These are phyloP conservation scores for Channa striata DNA, from an alignment of 2,797 vertebrate genomes.

Conservation along the genomic window DNA sequence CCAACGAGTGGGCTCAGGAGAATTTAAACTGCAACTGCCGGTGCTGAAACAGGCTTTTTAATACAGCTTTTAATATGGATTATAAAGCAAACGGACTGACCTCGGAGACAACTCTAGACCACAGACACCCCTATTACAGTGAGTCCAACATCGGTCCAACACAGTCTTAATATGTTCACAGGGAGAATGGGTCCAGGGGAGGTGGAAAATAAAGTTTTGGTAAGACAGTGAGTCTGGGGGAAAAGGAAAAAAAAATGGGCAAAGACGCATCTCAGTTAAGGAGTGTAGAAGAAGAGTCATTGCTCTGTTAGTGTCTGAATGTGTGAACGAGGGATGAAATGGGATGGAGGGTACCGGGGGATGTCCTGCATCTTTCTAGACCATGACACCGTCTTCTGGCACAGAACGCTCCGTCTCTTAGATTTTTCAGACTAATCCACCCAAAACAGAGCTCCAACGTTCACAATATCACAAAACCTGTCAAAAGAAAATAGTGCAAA, in stretches of 20 bases:
- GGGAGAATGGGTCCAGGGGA: conserved; percentile 25
- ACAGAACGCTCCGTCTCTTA: conserved; percentile 57
- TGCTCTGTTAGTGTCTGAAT: conserved; percentile 71
- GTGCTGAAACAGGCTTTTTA: conserved; percentile 55
- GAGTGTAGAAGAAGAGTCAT: conserved; percentile 72
- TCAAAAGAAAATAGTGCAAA: background rate
- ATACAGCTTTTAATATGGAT: conserved; percentile 58
- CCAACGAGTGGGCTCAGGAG: conserved; percentile 30
- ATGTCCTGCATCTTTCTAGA: conserved; percentile 76
- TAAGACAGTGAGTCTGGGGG: conserved; percentile 19
- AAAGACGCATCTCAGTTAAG: conserved; percentile 42
- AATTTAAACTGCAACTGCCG: conserved; percentile 49
- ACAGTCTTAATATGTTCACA: conserved; percentile 64
- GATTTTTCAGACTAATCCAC: conserved; percentile 31
- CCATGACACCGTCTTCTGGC: conserved; percentile 67
- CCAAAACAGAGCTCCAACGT: conserved; percentile 45
- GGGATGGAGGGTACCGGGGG: conserved; percentile 27
- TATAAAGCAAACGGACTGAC: conserved; percentile 71
- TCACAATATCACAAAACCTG: conserved; percentile 79
- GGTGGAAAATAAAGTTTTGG: conserved; percentile 28
- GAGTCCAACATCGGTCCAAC: conserved; percentile 57
- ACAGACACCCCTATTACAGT: conserved; percentile 49
- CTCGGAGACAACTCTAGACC: conserved; percentile 69
- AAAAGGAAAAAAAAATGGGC: background rate
- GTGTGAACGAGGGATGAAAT: conserved; percentile 46